These are phyloP conservation scores for Scrobipalpa costella DNA, from an alignment of 2,888 invertebrate genomes.

Conservation along the genomic window DNA sequence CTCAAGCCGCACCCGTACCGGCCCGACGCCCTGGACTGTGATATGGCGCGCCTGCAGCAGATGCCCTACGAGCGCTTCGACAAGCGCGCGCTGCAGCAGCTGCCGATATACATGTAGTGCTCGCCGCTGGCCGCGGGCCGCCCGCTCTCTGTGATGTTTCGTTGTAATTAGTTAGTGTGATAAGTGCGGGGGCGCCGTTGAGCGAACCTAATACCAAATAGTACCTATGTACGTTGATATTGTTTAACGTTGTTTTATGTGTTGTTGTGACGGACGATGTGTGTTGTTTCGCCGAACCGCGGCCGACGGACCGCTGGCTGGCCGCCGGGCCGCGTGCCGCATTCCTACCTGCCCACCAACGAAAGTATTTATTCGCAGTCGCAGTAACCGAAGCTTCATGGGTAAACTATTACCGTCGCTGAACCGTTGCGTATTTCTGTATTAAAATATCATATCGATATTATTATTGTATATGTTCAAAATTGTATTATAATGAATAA, in stretches of 20 bases:
- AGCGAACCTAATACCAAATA: constrained; percentile 72
- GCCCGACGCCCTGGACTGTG: constrained; percentile 64
- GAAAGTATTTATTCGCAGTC: constrained; percentile 73
- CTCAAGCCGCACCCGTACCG: constrained; percentile 51
- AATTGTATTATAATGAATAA: constrained; percentile 78
- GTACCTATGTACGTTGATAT: constrained; percentile 73
- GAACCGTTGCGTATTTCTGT: constrained; percentile 78
- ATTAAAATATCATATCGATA: constrained; percentile 79
- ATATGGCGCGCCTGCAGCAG: constrained; percentile 69
- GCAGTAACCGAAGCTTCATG: constrained; percentile 74
- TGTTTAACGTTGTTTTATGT: constrained; percentile 71
- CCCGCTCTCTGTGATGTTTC: constrained; percentile 70
- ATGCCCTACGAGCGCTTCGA: constrained; percentile 74
- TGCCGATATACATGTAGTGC: constrained; percentile 76
- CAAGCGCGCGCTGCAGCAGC: constrained; percentile 77
- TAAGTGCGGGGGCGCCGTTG: constrained; percentile 50
- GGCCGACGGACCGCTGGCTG: constrained; percentile 35
- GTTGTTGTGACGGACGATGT: constrained; percentile 63
- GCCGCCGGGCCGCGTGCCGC: constrained; percentile 34
- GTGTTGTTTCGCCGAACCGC: constrained; percentile 48
- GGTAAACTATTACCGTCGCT: constrained; percentile 72
- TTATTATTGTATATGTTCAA: constrained; percentile 71
- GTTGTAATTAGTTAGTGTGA: constrained; percentile 70
- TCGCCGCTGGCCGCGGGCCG: constrained; percentile 41
- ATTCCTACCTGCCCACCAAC: constrained; percentile 59